phyloP scores from a whole-genome alignment of 2,888 invertebrate genomes.

The Chrysolina haemoptera region DNA sequence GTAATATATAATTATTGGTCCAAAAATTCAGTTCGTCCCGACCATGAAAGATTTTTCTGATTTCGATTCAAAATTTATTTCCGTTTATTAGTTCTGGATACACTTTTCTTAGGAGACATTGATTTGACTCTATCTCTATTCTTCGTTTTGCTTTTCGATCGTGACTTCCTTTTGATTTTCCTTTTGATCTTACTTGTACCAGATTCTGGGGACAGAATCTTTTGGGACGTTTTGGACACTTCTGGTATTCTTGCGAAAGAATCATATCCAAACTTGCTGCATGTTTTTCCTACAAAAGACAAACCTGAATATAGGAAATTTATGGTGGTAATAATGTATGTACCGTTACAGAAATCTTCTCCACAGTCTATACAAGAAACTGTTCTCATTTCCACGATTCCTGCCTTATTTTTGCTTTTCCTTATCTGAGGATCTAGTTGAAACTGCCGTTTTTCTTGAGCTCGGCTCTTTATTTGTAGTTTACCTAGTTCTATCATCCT shows the following conservation, averaged over 20 bases:
- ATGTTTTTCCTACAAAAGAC: slow-evolving; percentile 70
- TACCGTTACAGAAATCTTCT: slow-evolving; percentile 88
- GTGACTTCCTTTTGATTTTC: slow-evolving; percentile 59
- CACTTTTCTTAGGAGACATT: slow-evolving; percentile 56
- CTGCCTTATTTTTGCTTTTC: slow-evolving; percentile 87
- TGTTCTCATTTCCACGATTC: slow-evolving; percentile 84
- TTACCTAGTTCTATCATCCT: slow-evolving; percentile 88
- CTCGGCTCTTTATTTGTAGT: slow-evolving; percentile 80
- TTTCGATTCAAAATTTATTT: neutral
- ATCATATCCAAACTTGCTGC: slow-evolving; percentile 75
- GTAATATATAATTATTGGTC: too few relatives aligned
- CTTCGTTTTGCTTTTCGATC: slow-evolving; percentile 60
- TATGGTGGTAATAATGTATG: neutral
- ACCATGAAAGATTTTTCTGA: neutral
- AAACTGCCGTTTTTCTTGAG: slow-evolving; percentile 79
- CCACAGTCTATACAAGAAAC: slow-evolving; percentile 86
- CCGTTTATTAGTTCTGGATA: slow-evolving; percentile 49
- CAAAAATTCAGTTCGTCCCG: neutral
- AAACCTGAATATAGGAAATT: neutral
- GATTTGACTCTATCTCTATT: slow-evolving; percentile 64
- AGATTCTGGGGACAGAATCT: slow-evolving; percentile 66
- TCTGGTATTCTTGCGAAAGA: slow-evolving; percentile 71
- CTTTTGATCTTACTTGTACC: slow-evolving; percentile 61
- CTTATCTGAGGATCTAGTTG: slow-evolving; percentile 78
- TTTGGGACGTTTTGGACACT: slow-evolving; percentile 58